Evolutionary conservation across 2,113 vertebrate genomes (phyloP).

Genomic region (Prunella fulvescens): DNA sequence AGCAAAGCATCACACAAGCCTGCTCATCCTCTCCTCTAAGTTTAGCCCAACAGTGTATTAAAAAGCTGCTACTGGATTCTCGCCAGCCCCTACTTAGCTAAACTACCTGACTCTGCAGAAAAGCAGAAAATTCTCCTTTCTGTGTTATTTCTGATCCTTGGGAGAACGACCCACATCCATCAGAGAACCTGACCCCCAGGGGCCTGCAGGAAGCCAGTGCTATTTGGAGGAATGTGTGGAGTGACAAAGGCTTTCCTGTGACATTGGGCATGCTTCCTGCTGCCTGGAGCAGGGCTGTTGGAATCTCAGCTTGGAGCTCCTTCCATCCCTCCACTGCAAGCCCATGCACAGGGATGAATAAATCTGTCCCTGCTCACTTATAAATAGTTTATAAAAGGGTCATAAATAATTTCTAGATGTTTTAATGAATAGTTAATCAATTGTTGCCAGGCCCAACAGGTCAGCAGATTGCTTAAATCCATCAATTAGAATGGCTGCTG

Average conservation of each 20-base stretch:
- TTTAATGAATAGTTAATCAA: slow-evolving; percentile 58
- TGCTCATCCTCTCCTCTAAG: slow-evolving; percentile 24
- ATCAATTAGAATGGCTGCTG: background rate
- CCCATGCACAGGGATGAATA: background rate
- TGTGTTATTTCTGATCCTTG: background rate
- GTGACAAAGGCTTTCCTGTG: background rate
- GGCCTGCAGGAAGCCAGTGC: background rate
- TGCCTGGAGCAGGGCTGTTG: background rate
- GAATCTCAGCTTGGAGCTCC: background rate
- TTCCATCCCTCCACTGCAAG: background rate
- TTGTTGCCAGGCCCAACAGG: slow-evolving; percentile 10
- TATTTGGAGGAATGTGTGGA: background rate
- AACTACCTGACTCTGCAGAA: slow-evolving; percentile 45
- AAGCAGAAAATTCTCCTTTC: background rate
- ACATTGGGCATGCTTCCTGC: background rate
- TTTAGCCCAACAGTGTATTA: slow-evolving; percentile 33
- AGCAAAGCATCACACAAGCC: slow-evolving; percentile 14
- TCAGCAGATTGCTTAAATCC: slow-evolving; percentile 3
- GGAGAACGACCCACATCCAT: background rate
- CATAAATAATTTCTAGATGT: slow-evolving; percentile 42
- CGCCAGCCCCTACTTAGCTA: slow-evolving; percentile 32
- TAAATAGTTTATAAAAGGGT: slow-evolving; percentile 48
- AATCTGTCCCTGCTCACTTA: slow-evolving; percentile 4
- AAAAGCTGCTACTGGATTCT: slow-evolving; percentile 31
- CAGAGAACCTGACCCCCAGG: background rate